Percentiles rank a stretch among this genome's conserved stretches.
Evolutionary conservation across 2,888 invertebrate genomes (phyloP).

Genomic region (Endotricha flammealis): DNA sequence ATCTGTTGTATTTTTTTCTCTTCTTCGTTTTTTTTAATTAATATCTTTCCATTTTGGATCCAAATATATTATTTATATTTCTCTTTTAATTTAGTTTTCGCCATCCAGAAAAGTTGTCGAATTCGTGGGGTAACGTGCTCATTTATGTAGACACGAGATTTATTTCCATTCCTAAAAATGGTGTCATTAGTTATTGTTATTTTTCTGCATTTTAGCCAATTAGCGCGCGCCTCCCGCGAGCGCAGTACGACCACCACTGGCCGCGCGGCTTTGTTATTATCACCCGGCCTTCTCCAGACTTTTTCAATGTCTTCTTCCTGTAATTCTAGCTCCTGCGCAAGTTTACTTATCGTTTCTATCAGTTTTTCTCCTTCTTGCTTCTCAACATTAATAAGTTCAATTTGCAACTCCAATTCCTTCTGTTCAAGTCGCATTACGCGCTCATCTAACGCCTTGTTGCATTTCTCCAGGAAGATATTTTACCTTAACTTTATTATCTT

Average conservation of each 20-base stretch:
- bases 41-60: no score
- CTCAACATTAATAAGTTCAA: conserved; percentile 1
- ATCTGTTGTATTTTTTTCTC: no score
- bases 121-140: no score
- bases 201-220: conserved; percentile 8
- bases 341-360: neutral
- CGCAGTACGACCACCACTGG: conserved; percentile 6
- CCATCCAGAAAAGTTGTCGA: no score
- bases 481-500: no score
- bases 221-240: neutral
- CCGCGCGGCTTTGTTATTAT: neutral
- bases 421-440: no score
- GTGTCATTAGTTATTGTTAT: conserved; percentile 3
- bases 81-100: no score
- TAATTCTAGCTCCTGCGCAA: conserved; percentile 3
- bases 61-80: no score
- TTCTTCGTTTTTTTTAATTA: no score
- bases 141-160: conserved; percentile 4
- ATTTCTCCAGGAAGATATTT: no score
- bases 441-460: no score
- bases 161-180: conserved; percentile 4
- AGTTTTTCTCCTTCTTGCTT: conserved; percentile 3
- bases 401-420: no score
- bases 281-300: conserved; percentile 6
- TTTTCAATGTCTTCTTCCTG: conserved; percentile 6